phyloP scores from a whole-genome alignment of 1,140 invertebrate species.

The Charaxes varanes region DNA sequence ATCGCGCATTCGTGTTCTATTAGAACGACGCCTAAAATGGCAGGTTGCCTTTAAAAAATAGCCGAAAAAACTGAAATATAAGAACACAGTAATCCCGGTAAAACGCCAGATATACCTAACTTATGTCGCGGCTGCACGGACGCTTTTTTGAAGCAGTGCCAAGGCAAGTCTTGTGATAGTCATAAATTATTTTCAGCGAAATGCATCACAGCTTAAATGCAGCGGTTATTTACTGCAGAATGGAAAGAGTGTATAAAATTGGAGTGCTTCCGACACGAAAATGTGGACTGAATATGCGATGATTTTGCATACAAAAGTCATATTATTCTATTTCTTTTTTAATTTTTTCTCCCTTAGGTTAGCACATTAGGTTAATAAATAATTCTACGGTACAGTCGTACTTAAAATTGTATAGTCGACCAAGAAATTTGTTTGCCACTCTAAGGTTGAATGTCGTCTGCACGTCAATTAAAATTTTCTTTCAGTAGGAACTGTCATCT shows the following conservation, averaged over 20 bases:
- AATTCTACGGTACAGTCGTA: no score
- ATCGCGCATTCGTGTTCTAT: no score
- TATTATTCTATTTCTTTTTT: neutral
- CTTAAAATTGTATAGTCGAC: no score
- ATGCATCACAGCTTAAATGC: slow-evolving; percentile 15
- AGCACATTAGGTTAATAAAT: no score
- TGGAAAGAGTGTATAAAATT: slow-evolving; percentile 2
- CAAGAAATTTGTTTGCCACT: no score
- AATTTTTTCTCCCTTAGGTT: no score
- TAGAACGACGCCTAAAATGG: neutral
- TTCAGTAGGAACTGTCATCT: no score
- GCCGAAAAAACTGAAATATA: no score
- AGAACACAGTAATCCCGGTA: no score
- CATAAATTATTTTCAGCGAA: slow-evolving; percentile 20
- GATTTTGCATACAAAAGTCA: neutral
- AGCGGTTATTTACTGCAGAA: slow-evolving; percentile 3
- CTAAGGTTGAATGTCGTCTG: no score
- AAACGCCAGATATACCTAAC: slow-evolving; percentile 4
- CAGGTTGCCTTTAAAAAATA: neutral
- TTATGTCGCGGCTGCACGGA: slow-evolving; percentile 10
- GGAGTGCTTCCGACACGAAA: neutral
- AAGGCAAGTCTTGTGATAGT: slow-evolving; percentile 17
- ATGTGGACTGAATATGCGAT: no score
- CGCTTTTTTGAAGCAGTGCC: slow-evolving; percentile 21
- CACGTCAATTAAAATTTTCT: no score